Evolutionary conservation across 2,797 vertebrate species (phyloP).

Genomic region (Leptoclinus maculatus): DNA sequence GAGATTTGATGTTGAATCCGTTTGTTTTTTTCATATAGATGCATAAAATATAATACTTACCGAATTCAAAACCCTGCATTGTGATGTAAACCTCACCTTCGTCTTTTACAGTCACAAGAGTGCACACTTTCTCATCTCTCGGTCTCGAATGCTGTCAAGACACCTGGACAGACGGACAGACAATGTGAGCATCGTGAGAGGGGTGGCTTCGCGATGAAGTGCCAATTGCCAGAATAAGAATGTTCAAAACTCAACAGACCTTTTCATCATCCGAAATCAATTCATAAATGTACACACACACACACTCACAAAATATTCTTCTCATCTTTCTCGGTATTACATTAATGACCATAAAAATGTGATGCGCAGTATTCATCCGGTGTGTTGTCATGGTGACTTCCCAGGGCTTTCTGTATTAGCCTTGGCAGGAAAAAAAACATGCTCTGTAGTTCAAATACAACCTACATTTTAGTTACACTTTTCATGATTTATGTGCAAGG

Average conservation of each 20-base stretch:
- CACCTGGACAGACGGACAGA: not conserved
- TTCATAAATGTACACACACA: slow-evolving; percentile 16
- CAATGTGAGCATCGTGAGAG: not conserved
- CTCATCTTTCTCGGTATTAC: not conserved
- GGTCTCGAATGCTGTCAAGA: not conserved
- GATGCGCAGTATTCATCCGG: not conserved
- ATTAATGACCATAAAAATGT: slow-evolving; percentile 2
- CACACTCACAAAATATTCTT: not conserved
- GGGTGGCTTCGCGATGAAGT: not conserved
- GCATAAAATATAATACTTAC: slow-evolving; percentile 1
- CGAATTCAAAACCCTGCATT: not conserved
- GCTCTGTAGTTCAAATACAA: slow-evolving; percentile 12
- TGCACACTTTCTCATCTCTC: not conserved
- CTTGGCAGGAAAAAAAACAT: not conserved
- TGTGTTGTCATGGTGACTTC: slow-evolving; percentile 28
- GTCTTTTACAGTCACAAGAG: not conserved
- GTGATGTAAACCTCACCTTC: not conserved
- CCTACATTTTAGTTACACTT: not conserved
- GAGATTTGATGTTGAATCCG: not conserved
- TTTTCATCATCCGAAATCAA: slow-evolving; percentile 13
- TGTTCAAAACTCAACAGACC: slow-evolving; percentile 4
- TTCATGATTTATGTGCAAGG: not conserved
- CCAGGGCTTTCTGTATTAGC: not conserved
- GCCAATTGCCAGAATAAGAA: slow-evolving; percentile 11
- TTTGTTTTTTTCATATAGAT: not conserved